Evolutionary conservation across 2,888 invertebrate species (phyloP).

Genomic region (Bembecia ichneumoniformis): DNA sequence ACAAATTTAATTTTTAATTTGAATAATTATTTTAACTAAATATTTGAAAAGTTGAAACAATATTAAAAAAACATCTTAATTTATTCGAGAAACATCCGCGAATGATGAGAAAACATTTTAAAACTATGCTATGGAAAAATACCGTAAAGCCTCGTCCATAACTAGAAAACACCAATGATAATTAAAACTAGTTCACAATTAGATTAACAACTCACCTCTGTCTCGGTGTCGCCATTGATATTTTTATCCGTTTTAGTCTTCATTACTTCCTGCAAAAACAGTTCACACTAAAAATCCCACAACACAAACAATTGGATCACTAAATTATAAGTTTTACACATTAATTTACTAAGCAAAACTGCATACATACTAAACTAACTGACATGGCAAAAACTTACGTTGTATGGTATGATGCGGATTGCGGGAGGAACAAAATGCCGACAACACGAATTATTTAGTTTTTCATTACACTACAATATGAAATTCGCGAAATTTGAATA

Average conservation of each 20-base stretch:
- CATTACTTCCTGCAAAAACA: conserved; percentile 67
- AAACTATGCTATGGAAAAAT: too few relatives aligned
- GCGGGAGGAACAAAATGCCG: conserved; percentile 42
- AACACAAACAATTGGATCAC: conserved; percentile 35
- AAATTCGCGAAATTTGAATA: too few relatives aligned
- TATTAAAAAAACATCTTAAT: too few relatives aligned
- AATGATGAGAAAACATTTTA: too few relatives aligned
- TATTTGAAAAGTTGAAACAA: too few relatives aligned
- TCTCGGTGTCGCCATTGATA: conserved; percentile 68
- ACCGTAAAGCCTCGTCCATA: too few relatives aligned
- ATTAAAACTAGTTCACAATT: conserved; percentile 9
- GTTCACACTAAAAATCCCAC: conserved; percentile 51
- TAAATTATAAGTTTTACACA: conserved; percentile 44
- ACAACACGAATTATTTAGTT: conserved; percentile 20
- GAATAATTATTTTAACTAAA: too few relatives aligned
- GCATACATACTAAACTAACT: conserved; percentile 51
- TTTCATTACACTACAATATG: too few relatives aligned
- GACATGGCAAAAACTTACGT: conserved; percentile 48
- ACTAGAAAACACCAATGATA: background rate
- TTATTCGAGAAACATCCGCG: too few relatives aligned
- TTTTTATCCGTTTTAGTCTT: conserved; percentile 74
- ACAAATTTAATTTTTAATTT: too few relatives aligned
- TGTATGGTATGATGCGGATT: conserved; percentile 12
- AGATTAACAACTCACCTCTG: conserved; percentile 64
- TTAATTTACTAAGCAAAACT: conserved; percentile 50